Percentiles rank a stretch among this genome's conserved stretches.
phyloP scores from a whole-genome alignment of 1,140 invertebrate genomes.

The Heliconius melpomene region DNA sequence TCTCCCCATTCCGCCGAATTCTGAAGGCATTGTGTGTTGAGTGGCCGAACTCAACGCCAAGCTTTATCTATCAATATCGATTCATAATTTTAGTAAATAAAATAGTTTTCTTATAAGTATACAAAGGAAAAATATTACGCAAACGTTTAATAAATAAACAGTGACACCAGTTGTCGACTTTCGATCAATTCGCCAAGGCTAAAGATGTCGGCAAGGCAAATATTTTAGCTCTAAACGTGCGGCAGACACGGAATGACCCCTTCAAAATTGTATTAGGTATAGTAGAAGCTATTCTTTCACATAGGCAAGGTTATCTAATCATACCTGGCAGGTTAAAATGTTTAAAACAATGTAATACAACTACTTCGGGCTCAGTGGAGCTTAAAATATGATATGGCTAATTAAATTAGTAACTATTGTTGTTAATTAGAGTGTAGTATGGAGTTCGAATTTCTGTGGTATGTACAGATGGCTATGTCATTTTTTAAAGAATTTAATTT shows the following conservation, averaged over 20 bases:
- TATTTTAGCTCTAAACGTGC: conserved; percentile 23
- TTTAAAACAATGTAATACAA: not conserved
- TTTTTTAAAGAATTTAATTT: no score
- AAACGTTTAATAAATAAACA: conserved; percentile 9
- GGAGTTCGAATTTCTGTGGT: no score
- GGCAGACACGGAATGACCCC: conserved; percentile 20
- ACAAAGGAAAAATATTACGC: not conserved
- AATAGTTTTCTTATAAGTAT: not conserved
- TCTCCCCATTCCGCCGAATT: no score
- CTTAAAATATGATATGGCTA: not conserved
- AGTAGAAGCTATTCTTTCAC: conserved; percentile 18
- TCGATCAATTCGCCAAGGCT: conserved; percentile 27
- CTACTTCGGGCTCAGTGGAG: not conserved
- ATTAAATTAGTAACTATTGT: not conserved
- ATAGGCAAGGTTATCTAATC: conserved; percentile 16
- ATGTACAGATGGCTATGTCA: no score
- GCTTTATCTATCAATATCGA: no score
- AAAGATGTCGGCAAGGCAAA: conserved; percentile 29
- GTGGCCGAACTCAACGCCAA: no score
- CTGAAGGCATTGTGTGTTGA: no score
- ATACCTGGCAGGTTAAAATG: not conserved
- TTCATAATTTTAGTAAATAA: no score
- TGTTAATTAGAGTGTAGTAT: not conserved
- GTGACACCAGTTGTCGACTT: conserved; percentile 20
- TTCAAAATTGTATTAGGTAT: conserved; percentile 15